phyloP scores from a whole-genome alignment of 2,888 invertebrate genomes.

The Drosophila rellima region DNA sequence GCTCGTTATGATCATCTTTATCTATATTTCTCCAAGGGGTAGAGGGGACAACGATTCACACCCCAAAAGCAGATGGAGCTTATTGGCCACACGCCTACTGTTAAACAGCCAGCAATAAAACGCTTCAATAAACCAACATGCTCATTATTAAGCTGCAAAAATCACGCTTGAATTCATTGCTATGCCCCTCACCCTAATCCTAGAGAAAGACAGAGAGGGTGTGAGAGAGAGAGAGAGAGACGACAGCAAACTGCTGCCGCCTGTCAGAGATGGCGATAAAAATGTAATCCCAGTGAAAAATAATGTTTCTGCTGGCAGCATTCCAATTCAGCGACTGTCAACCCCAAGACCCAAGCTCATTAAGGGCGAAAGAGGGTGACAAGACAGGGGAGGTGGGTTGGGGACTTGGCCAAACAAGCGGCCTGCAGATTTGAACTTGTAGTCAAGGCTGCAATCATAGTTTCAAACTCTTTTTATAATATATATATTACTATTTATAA shows the following conservation, averaged over 20 bases:
- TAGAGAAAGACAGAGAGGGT: background rate
- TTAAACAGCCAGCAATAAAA: conserved; percentile 65
- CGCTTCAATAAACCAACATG: conserved; percentile 70
- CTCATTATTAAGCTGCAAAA: conserved; percentile 83
- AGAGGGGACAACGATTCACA: conserved; percentile 37
- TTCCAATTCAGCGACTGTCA: conserved; percentile 75
- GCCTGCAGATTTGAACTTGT: conserved; percentile 2
- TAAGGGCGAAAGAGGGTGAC: conserved; percentile 28
- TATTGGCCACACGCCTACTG: conserved; percentile 56
- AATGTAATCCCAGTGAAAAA: conserved; percentile 82
- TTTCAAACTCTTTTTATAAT: background rate
- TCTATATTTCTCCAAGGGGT: background rate
- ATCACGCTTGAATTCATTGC: conserved; percentile 75
- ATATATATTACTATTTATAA: background rate
- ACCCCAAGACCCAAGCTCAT: conserved; percentile 60
- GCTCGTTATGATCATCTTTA: conserved; percentile 52
- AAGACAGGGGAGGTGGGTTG: background rate
- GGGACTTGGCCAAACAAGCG: background rate
- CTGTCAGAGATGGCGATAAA: conserved; percentile 82
- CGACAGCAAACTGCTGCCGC: conserved; percentile 79
- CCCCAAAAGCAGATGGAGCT: conserved; percentile 41
- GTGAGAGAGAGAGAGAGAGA: background rate
- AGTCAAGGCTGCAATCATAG: background rate
- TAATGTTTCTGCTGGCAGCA: conserved; percentile 74
- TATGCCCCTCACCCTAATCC: background rate